A percentile compares a stretch with the other conserved stretches of the same genome.
Evolutionary conservation across 2,797 vertebrate species (phyloP).

Genomic region (Channallabes apus): DNA sequence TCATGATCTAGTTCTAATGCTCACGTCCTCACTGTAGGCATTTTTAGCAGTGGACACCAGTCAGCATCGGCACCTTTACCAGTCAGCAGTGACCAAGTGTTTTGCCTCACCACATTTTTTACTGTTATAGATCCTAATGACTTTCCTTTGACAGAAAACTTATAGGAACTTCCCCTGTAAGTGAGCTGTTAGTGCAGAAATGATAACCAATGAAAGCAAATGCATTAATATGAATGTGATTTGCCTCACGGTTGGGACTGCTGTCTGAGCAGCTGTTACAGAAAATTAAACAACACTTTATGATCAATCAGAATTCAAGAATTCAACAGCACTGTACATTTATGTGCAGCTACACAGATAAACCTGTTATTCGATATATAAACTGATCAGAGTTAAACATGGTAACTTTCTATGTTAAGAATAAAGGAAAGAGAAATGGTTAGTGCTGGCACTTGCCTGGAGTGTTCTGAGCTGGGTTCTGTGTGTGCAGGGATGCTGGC

Average conservation of each 20-base stretch:
- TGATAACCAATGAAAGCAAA: background rate
- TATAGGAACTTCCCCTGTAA: background rate
- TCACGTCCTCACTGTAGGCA: too few species aligned
- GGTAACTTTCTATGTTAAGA: background rate
- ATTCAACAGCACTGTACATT: background rate
- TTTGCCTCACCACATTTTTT: background rate
- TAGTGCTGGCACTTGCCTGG: constrained; percentile 67
- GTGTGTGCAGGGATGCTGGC: constrained; percentile 40
- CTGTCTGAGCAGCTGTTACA: background rate
- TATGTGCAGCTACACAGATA: background rate
- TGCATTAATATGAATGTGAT: background rate
- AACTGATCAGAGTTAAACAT: background rate
- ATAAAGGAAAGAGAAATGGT: background rate
- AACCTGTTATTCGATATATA: background rate
- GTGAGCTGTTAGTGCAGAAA: background rate
- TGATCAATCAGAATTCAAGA: background rate
- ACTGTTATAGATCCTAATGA: background rate
- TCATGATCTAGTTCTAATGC: too few species aligned
- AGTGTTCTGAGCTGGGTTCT: constrained; percentile 63
- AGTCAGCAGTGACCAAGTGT: too few species aligned
- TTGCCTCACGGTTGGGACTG: background rate
- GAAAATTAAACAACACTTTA: background rate
- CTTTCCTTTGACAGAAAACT: too few species aligned
- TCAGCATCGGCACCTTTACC: too few species aligned
- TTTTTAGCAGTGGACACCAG: too few species aligned